Base-by-base conservation (phyloP, 2,888 invertebrate genomes). In the Caenorhabditis doughertyi region DNA sequence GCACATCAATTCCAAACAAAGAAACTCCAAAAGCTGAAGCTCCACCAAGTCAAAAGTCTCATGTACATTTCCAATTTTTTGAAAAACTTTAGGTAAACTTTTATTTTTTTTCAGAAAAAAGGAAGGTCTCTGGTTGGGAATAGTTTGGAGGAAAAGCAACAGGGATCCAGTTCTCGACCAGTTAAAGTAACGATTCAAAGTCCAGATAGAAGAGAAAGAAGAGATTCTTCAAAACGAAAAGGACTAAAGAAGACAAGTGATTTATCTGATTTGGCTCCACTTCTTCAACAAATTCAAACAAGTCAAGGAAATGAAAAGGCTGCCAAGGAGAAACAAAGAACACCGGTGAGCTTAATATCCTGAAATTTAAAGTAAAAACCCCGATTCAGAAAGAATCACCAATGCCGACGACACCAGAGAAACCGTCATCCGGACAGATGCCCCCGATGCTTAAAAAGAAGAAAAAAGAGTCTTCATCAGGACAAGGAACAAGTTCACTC, bases 1-100 rank as follows among this genome's bases (percentile, higher is more conserved):
- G 47, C 23, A 74, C 74, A 1, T 58, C 67, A 16, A 47, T 74
- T 39, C 74, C 74, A 8, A 74, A 58, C 21, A 74, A 74, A 49
- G 74, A 67, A 23, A 55, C 74, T 11, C 56, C 65, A 32, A 74
- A 32, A 42, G 44, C 32, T 3, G 73, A 74, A 18, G 55, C 58
- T n/a, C 49, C 27, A 21, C 58, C 29, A 23, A 58, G 65, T n/a
- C 47, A 42, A 16, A 35, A 27, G 27, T 60, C 58, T 3, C 23
- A 11, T n/a, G 23, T 23, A 8, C 23, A 23, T 13, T 53, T 13
- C 13, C 13, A 13, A 3, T 13, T 47, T 55, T n/a, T n/a, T n/a
- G 23, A 21, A 23, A 39, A 70, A 23, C 27, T 18, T 70, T 25
- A 8, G 5, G 49, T 11, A 21, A 25, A 23, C 13, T 13, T 16